Evolutionary conservation across 2,888 invertebrate genomes (phyloP).

Genomic region (Cataglyphis cursor): DNA sequence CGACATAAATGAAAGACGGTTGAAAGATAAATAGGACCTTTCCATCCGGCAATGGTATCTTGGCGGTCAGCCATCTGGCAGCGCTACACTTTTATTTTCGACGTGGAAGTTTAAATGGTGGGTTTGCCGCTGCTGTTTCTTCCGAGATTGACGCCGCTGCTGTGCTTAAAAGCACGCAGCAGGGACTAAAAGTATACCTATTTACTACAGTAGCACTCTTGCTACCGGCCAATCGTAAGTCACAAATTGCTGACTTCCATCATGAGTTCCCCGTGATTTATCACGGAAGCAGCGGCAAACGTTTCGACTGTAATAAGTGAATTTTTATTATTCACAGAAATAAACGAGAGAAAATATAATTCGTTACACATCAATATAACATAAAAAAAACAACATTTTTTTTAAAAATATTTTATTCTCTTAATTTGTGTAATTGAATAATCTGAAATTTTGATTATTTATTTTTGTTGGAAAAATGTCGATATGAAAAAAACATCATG

Average conservation of each 20-base stretch:
- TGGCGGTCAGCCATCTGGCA: slow-evolving; percentile 76
- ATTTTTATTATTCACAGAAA: slow-evolving; percentile 49
- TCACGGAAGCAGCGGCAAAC: slow-evolving; percentile 41
- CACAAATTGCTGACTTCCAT: slow-evolving; percentile 65
- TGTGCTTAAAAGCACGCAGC: slow-evolving; percentile 63
- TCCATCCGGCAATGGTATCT: slow-evolving; percentile 75
- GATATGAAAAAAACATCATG: slow-evolving; percentile 30
- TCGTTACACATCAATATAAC: not conserved
- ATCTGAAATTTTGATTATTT: slow-evolving; percentile 32
- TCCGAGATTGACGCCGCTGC: slow-evolving; percentile 68
- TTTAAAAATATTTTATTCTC: not conserved
- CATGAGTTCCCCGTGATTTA: not conserved
- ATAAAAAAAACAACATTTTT: not conserved
- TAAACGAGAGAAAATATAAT: not conserved
- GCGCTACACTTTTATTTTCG: slow-evolving; percentile 73
- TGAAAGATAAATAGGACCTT: slow-evolving; percentile 78
- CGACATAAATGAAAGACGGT: slow-evolving; percentile 66
- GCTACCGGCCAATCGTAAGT: slow-evolving; percentile 62
- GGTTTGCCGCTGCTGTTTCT: slow-evolving; percentile 51
- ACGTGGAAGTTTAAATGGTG: slow-evolving; percentile 77
- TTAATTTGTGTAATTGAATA: not conserved
- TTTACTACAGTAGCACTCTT: slow-evolving; percentile 47
- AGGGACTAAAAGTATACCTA: slow-evolving; percentile 63
- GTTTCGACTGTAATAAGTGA: slow-evolving; percentile 20
- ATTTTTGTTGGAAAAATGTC: not conserved